Conservation (phyloP, 2,797 vertebrate species). For the Betta splendens region DNA sequence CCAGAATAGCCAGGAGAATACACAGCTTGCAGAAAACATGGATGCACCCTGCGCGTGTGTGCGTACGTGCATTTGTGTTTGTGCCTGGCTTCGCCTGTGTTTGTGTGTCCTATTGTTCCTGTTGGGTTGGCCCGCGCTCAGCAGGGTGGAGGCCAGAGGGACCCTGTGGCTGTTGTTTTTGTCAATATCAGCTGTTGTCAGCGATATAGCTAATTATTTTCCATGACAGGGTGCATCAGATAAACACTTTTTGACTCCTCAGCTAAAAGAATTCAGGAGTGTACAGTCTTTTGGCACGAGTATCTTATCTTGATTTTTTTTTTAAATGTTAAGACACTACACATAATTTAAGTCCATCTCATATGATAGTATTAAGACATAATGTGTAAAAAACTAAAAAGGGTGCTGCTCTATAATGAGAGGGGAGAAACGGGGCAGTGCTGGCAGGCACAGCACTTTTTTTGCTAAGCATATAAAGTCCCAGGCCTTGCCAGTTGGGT, state of each 20-base stretch:
- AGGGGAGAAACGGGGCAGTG: slow-evolving; percentile 19
- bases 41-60: slow-evolving; percentile 42
- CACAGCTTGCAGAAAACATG: slow-evolving; percentile 60
- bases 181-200: slow-evolving; percentile 57
- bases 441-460: slow-evolving; percentile 46
- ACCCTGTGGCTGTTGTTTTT: slow-evolving; percentile 56
- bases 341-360: background rate
- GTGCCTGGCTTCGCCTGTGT: slow-evolving; percentile 13
- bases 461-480: slow-evolving; percentile 71
- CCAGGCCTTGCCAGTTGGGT: slow-evolving; percentile 50
- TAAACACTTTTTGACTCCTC: slow-evolving; percentile 4
- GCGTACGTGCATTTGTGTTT: slow-evolving; percentile 2
- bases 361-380: background rate
- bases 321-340: slow-evolving; percentile 3
- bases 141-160: slow-evolving; percentile 30
- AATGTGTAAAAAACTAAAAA: background rate
- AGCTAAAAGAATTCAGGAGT: slow-evolving; percentile 23
- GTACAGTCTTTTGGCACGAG: slow-evolving; percentile 4
- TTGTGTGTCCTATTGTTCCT: slow-evolving; percentile 54
- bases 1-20: slow-evolving; percentile 80
- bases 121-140: slow-evolving; percentile 20
- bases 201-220: slow-evolving; percentile 57
- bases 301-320: slow-evolving; percentile 32
- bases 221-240: slow-evolving; percentile 37
- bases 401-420: slow-evolving; percentile 10